These are phyloP conservation scores for Drosophila seguyi DNA, from an alignment of 1,140 invertebrate species.

Conservation along the genomic window DNA sequence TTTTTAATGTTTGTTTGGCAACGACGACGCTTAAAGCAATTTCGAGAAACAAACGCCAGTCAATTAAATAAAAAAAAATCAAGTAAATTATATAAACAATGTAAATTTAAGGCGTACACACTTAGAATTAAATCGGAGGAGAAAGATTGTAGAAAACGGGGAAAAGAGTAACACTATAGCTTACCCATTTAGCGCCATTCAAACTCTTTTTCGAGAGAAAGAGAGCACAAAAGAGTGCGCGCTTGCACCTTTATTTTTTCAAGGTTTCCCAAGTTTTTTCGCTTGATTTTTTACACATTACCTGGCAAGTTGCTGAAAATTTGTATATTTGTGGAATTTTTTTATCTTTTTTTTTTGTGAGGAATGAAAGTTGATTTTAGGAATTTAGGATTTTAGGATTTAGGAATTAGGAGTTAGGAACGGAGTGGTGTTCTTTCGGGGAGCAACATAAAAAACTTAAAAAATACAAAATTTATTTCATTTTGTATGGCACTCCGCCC, in stretches of 20 bases:
- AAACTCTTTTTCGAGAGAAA: conserved; percentile 23
- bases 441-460: conserved; percentile 66
- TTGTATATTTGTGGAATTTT: neutral
- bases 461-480: conserved; percentile 78
- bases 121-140: conserved; percentile 49
- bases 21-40: conserved; percentile 64
- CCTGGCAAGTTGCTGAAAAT: conserved; percentile 51
- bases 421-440: neutral
- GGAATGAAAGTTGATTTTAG: conserved; percentile 22
- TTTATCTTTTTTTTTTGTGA: conserved; percentile 23
- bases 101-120: conserved; percentile 40
- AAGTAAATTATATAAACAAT: conserved; percentile 51
- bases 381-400: neutral
- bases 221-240: neutral
- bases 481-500: conserved; percentile 68
- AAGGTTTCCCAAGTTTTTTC: neutral
- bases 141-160: conserved; percentile 23
- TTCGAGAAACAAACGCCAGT: conserved; percentile 39
- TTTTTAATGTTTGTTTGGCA: conserved; percentile 49
- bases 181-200: conserved; percentile 28
- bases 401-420: conserved; percentile 17
- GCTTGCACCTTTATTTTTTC: neutral
- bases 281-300: conserved; percentile 53
- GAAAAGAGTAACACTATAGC: conserved; percentile 46
- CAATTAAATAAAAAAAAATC: conserved; percentile 40